phyloP scores from a whole-genome alignment of 2,797 vertebrate species.

The Mus spretus region DNA sequence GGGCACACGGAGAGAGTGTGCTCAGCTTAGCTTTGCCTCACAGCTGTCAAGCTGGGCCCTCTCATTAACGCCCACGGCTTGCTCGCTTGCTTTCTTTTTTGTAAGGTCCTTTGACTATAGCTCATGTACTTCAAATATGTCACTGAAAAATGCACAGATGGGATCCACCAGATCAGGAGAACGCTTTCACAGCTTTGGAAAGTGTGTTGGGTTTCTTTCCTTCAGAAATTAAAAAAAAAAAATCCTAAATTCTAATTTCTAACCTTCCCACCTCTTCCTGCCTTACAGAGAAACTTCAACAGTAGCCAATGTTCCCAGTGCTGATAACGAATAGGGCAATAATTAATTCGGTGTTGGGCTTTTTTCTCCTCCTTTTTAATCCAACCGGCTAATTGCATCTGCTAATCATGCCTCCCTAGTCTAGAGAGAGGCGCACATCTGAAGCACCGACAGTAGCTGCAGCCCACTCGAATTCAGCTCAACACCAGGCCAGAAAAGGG shows the following conservation, averaged over 20 bases:
- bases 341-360: slow-evolving; percentile 62
- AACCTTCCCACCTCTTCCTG: slow-evolving; percentile 63
- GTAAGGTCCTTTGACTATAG: slow-evolving; percentile 71
- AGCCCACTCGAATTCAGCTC: slow-evolving; percentile 54
- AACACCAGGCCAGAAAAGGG: not conserved
- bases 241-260: slow-evolving; percentile 59
- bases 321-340: slow-evolving; percentile 65
- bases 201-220: slow-evolving; percentile 70
- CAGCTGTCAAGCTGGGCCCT: slow-evolving; percentile 74
- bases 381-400: slow-evolving; percentile 72
- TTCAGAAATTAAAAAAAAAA: slow-evolving; percentile 47
- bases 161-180: slow-evolving; percentile 75
- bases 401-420: slow-evolving; percentile 77
- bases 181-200: slow-evolving; percentile 69
- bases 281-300: slow-evolving; percentile 62
- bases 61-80: slow-evolving; percentile 74
- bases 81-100: not conserved
- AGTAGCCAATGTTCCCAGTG: slow-evolving; percentile 57
- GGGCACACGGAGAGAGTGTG: slow-evolving; percentile 20
- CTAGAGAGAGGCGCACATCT: slow-evolving; percentile 70
- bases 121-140: slow-evolving; percentile 77
- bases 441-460: slow-evolving; percentile 64
- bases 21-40: slow-evolving; percentile 44
- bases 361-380: slow-evolving; percentile 39
- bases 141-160: slow-evolving; percentile 81